Evolutionary conservation across 1,140 invertebrate genomes (phyloP), one percentile per base, ranked within the genome.

Genomic region (Metaphire vulgaris): DNA sequence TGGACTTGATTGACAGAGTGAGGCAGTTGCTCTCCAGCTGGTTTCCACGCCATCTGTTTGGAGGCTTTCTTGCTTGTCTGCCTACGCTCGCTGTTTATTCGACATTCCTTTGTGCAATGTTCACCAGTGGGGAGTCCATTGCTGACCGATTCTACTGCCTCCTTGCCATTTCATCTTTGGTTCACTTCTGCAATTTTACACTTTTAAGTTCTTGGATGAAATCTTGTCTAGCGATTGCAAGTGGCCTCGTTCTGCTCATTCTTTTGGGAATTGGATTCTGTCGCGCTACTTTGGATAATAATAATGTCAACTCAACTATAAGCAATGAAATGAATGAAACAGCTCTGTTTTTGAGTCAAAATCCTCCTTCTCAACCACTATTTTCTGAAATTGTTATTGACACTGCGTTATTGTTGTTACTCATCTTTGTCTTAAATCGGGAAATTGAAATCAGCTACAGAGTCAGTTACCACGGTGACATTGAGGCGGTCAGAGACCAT

Each of bases 371-470:
- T n/a, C 41, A 56, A 21, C 41, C 41, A 21, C 21, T 56, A 21
- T 12, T 56, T 6, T 56, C 6, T 78, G 94, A 97, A 85, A 90
- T 95, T 76, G 91, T 93, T 79, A 83, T 96, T 33, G 92, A 94
- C 80, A 86, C 96, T 21, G 84, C 92, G 14, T 84, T 97, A 0
- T 86, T 96, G 0, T 83, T 96, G 0, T 83, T 96, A 71, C 86
- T 98, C 1, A 92, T 98, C 12, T 94, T 92, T 90, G 92, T 97
- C 81, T 86, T 97, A 15, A 97, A 96, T 84, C 89, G 94, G 21
- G 94, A 97, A 83, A 97, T 97, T 83, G 96, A 98, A 85, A 95
- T 96, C 56, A 93, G 92, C 80, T 97, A 97, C 81, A 89, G 96
- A 1, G 86, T 97, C 70, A 94, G 93, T 86, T 98, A 95, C 87